Evolutionary conservation across 2,797 vertebrate species (phyloP).

Genomic region (Hyperoplus lanceolatus): DNA sequence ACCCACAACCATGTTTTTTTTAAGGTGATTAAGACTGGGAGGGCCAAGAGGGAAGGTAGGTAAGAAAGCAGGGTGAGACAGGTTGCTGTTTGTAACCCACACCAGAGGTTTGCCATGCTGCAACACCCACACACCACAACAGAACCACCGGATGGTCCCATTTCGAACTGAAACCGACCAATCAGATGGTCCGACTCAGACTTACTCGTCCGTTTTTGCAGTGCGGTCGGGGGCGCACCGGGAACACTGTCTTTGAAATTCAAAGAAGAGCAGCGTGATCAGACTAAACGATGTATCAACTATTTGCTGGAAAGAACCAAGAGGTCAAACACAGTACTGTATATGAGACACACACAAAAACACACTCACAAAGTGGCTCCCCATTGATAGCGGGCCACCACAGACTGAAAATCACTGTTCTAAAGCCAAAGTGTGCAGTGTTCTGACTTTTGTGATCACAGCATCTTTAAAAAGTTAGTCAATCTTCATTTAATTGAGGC

Average conservation of each 20-base stretch:
- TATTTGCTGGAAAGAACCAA: neutral
- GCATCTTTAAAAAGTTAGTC: neutral
- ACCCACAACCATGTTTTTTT: constrained; percentile 28
- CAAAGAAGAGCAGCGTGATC: constrained; percentile 77
- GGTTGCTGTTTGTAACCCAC: constrained; percentile 50
- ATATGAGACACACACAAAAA: neutral
- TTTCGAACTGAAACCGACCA: constrained; percentile 66
- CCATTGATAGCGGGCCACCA: neutral
- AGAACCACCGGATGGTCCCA: constrained; percentile 60
- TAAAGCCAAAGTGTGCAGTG: neutral
- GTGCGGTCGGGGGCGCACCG: constrained; percentile 90
- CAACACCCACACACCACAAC: constrained; percentile 67
- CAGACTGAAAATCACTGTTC: neutral
- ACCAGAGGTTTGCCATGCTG: constrained; percentile 71
- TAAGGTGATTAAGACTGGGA: constrained; percentile 34
- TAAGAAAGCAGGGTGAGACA: neutral
- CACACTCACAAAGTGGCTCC: neutral
- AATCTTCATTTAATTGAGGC: neutral
- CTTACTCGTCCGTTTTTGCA: constrained; percentile 94
- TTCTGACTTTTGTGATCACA: neutral
- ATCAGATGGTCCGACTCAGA: constrained; percentile 67
- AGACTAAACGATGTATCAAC: constrained; percentile 46
- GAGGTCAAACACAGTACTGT: neutral
- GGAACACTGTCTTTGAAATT: constrained; percentile 92
- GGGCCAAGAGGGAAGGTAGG: constrained; percentile 2